Percentiles rank a stretch among this genome's conserved stretches.
phyloP scores from a whole-genome alignment of 2,797 vertebrate genomes.

The Chrysolophus pictus region DNA sequence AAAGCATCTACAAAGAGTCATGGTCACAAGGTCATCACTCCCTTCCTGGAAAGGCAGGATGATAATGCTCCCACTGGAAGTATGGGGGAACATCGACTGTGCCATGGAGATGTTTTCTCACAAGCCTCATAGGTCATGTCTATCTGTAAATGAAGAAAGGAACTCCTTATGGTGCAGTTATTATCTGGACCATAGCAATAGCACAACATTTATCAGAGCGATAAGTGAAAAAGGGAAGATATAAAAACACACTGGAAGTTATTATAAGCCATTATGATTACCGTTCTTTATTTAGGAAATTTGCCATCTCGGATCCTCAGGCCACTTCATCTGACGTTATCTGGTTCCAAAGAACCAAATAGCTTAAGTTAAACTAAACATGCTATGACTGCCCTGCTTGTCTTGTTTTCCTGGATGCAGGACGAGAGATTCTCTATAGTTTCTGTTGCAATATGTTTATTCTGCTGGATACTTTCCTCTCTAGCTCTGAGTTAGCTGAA shows the following conservation, averaged over 20 bases:
- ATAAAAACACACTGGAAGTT: neutral
- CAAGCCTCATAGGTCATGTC: slow-evolving; percentile 1
- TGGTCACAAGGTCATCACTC: neutral
- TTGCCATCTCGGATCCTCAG: neutral
- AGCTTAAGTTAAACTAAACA: neutral
- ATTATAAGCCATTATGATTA: slow-evolving; percentile 11
- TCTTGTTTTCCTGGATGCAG: neutral
- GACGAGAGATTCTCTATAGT: neutral
- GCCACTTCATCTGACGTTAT: neutral
- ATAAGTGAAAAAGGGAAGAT: slow-evolving; percentile 23
- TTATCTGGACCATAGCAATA: slow-evolving; percentile 27
- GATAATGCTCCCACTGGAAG: neutral
- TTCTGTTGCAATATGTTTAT: neutral
- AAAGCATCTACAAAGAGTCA: slow-evolving; percentile 41
- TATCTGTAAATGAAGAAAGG: slow-evolving; percentile 38
- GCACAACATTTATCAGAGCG: neutral
- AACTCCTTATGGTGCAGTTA: slow-evolving; percentile 20
- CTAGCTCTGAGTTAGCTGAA: neutral
- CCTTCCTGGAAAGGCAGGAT: slow-evolving; percentile 29
- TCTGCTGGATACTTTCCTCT: neutral
- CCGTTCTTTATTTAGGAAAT: neutral
- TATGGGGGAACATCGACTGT: neutral
- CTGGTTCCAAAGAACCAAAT: neutral
- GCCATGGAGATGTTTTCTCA: slow-evolving; percentile 36
- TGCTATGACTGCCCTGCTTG: neutral